Conservation (phyloP, 2,888 invertebrate species). For the Rhamnusium bicolor region DNA sequence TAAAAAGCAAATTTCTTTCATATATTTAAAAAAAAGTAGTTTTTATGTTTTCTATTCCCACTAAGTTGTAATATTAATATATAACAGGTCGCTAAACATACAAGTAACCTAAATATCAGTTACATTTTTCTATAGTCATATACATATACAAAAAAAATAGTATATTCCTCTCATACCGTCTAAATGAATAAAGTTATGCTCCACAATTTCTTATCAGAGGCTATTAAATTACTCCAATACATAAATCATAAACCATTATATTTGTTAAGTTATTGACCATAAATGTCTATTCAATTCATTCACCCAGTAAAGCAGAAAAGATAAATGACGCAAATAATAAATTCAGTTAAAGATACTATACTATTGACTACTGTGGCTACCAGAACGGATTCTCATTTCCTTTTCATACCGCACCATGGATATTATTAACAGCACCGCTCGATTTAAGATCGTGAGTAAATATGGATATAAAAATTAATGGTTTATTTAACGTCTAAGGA, state of each 20-base stretch:
- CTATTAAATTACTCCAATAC: not conserved
- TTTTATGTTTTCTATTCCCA: no score
- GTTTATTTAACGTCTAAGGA: not conserved
- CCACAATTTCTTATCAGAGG: not conserved
- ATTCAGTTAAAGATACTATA: constrained; percentile 1
- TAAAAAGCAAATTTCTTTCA: no score
- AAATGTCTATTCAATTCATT: not conserved
- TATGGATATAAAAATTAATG: constrained; percentile 25
- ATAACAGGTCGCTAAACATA: no score
- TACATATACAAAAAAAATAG: no score
- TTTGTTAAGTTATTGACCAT: constrained; percentile 1
- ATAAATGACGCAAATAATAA: constrained; percentile 17
- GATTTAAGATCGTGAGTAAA: constrained; percentile 5
- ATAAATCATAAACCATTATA: not conserved
- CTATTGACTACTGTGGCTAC: not conserved
- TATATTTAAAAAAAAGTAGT: no score
- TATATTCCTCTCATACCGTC: not conserved
- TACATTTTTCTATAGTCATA: no score
- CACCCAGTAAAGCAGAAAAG: not conserved
- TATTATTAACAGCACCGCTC: constrained; percentile 11
- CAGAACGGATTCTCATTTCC: not conserved
- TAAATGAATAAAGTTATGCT: not conserved
- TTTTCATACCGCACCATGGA: not conserved
- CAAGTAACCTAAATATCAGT: no score
- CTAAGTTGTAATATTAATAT: no score